Evolutionary conservation across 2,113 vertebrate species (phyloP).

Genomic region (Laticauda colubrina): DNA sequence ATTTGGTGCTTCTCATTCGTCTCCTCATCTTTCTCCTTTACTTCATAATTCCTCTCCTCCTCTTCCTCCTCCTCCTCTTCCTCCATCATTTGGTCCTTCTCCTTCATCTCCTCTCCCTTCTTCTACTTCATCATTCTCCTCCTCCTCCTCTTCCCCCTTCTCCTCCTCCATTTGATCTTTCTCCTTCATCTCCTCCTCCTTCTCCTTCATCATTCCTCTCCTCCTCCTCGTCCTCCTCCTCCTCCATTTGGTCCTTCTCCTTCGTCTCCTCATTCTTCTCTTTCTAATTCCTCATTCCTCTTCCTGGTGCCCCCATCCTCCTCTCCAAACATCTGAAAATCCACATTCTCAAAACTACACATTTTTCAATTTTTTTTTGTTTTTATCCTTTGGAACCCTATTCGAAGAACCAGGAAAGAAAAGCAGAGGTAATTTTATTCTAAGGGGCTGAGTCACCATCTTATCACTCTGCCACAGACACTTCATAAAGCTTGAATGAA

Average conservation of each 20-base stretch:
- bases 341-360: background rate
- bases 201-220: background rate
- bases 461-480: background rate
- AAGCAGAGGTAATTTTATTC: conserved; percentile 1
- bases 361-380: background rate
- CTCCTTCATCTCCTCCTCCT: too few species aligned
- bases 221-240: too few species aligned
- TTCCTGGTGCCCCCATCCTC: background rate
- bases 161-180: too few species aligned
- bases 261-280: too few species aligned
- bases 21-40: background rate
- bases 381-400: background rate
- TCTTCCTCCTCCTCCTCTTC: too few species aligned
- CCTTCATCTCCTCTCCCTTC: too few species aligned
- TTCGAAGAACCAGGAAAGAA: background rate
- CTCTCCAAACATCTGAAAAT: background rate
- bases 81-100: too few species aligned
- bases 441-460: background rate
- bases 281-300: background rate
- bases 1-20: too few species aligned
- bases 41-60: too few species aligned
- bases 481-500: conserved; percentile 8
- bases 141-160: too few species aligned
- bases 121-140: too few species aligned
- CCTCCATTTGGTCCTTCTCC: too few species aligned